Conservation (phyloP, 2,888 invertebrate species). For the Temnothorax unifasciatus region DNA sequence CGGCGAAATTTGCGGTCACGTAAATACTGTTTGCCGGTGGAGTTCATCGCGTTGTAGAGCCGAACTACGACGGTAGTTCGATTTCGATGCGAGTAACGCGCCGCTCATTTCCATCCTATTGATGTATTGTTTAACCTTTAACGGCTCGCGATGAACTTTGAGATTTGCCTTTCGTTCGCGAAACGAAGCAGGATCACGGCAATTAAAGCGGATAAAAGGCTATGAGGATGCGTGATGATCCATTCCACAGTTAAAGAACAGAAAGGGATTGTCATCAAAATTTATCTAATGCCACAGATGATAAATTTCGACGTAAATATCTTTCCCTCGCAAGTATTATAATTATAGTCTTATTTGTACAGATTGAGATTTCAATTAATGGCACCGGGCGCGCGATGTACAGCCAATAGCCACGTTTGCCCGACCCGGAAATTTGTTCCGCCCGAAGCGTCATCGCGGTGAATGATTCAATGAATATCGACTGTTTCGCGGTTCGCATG, state of each 20-base stretch:
- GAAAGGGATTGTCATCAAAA: not conserved
- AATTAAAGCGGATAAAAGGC: slow-evolving; percentile 6
- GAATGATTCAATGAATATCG: slow-evolving; percentile 73
- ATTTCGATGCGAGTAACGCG: slow-evolving; percentile 15
- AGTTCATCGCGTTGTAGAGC: slow-evolving; percentile 28
- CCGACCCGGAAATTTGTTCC: slow-evolving; percentile 65
- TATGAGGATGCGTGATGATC: not conserved
- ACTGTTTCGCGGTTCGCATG: slow-evolving; percentile 52
- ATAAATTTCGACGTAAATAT: not conserved
- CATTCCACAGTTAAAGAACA: not conserved
- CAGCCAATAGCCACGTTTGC: slow-evolving; percentile 13
- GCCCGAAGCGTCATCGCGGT: slow-evolving; percentile 64
- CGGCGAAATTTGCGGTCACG: slow-evolving; percentile 43
- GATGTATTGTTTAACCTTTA: slow-evolving; percentile 24
- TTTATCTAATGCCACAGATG: not conserved
- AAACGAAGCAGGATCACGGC: not conserved
- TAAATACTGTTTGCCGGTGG: slow-evolving; percentile 11
- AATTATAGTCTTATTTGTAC: slow-evolving; percentile 34
- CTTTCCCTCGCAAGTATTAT: not conserved
- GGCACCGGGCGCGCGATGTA: not conserved
- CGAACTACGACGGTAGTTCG: slow-evolving; percentile 32
- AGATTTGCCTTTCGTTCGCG: not conserved
- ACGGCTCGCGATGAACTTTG: not conserved
- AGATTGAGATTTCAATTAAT: slow-evolving; percentile 60
- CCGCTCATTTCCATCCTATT: slow-evolving; percentile 34